These are phyloP conservation scores for Caenorhabditis sp. DNA, from an alignment of 2,888 invertebrate genomes.

Conservation along the genomic window DNA sequence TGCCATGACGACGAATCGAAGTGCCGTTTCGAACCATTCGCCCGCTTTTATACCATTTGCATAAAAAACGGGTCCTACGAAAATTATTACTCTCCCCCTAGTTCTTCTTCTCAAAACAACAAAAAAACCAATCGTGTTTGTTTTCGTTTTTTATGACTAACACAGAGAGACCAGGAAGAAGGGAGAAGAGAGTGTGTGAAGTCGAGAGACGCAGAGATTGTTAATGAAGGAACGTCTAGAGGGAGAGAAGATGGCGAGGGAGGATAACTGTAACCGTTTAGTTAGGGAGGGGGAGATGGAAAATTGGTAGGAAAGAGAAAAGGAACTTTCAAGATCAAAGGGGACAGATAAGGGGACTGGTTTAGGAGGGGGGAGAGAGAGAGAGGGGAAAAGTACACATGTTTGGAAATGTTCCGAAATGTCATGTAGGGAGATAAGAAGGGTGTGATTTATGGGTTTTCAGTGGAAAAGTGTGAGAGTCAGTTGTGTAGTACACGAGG, in stretches of 20 bases:
- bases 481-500: no score
- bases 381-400: neutral
- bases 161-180: neutral
- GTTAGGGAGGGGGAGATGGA: neutral
- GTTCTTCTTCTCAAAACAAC: neutral
- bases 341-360: slow-evolving; percentile 28
- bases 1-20: slow-evolving; percentile 68
- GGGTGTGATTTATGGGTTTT: neutral
- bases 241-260: neutral
- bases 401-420: slow-evolving; percentile 2
- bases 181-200: neutral
- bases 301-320: neutral
- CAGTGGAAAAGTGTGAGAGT: no score
- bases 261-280: slow-evolving; percentile 49
- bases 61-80: slow-evolving; percentile 35
- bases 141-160: slow-evolving; percentile 31
- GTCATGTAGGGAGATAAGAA: neutral
- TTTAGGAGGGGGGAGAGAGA: neutral
- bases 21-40: slow-evolving; percentile 39
- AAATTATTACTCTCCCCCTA: slow-evolving; percentile 17
- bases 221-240: slow-evolving; percentile 11
- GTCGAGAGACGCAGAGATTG: slow-evolving; percentile 20
- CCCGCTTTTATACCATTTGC: slow-evolving; percentile 29
- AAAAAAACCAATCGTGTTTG: slow-evolving; percentile 9
- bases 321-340: slow-evolving; percentile 26